phyloP scores from a whole-genome alignment of 2,113 vertebrate species.

The Antechinus stuartii region DNA sequence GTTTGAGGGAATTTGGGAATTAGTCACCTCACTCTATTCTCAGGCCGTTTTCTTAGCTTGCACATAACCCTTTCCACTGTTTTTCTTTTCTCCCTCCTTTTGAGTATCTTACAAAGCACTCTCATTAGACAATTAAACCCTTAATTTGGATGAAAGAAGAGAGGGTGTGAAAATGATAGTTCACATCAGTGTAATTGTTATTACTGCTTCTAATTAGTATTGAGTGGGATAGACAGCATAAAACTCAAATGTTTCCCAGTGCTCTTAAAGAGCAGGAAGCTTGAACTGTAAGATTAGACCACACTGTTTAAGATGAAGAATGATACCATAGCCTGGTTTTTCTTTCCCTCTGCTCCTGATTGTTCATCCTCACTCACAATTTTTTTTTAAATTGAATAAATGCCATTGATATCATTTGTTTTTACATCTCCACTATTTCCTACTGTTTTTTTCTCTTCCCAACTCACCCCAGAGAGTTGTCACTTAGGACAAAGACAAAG shows the following conservation, averaged over 20 bases:
- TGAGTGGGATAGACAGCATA: conserved; percentile 23
- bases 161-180: conserved; percentile 71
- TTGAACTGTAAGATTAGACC: conserved; percentile 2
- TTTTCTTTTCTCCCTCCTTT: conserved; percentile 3
- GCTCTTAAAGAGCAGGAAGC: conserved; percentile 48
- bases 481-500: background rate
- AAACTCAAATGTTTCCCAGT: conserved; percentile 38
- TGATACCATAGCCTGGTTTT: background rate
- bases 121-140: conserved; percentile 76
- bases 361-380: background rate
- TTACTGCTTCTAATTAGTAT: conserved; percentile 74
- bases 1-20: background rate
- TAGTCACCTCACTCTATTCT: fast-evolving
- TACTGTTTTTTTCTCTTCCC: background rate
- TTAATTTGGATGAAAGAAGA: conserved; percentile 64
- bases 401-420: background rate
- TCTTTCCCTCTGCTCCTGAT: background rate
- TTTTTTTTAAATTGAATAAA: background rate
- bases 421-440: background rate
- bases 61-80: background rate
- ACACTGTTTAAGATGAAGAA: background rate
- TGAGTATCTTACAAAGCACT: conserved; percentile 56
- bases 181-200: conserved; percentile 71
- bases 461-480: background rate
- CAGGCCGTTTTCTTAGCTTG: too few relatives aligned